Base-by-base conservation (phyloP, 2,888 invertebrate species). In the Machimus rusticus region DNA sequence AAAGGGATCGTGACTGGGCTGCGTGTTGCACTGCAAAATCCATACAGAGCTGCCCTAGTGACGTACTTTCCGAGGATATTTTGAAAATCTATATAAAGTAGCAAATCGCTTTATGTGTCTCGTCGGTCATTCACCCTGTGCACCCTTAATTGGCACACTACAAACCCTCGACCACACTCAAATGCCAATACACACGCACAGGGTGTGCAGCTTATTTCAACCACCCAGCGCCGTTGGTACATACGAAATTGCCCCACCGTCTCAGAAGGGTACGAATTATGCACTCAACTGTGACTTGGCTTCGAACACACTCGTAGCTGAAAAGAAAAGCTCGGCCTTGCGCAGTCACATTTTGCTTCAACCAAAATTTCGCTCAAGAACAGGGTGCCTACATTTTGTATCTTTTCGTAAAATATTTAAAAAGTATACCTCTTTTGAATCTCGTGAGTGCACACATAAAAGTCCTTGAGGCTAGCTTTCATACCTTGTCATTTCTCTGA, bases 91-190 rank as follows among this genome's bases (percentile, higher is more conserved):
- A 85, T 85, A 46, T 37, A 43, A 55, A 57, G 85, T 87, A 46
- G 74, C 55, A 78, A 79, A 77, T 74, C 87, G 39, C 23, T 34
- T 77, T 88, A 87, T 88, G 74, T 88, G 85, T 46, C 78, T 74
- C 14, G n/a, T 57, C 85, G 88, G 88, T 87, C 88, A 85, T 88
- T 88, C 87, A 88, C 87, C 88, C 85, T 85, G 78, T 88, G 88
- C 86, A 88, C 86, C 84, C 77, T 82, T 85, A 85, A 74, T 85
- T 85, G 74, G 85, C 74, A 74, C 74, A 85, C 74, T 85, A 74
- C 74, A 74, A 74, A 46, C 31, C 46, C 23, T 46, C 46, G 23
- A 74, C 84, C 8, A 43, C 85, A 74, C 19, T 23, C 23, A 84
- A 19, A 74, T 23, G n/a, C 16, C 8, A 39, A 39, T 6, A 74